These are phyloP conservation scores for Macropodus opercularis DNA, from an alignment of 2,797 vertebrate genomes.

Conservation along the genomic window DNA sequence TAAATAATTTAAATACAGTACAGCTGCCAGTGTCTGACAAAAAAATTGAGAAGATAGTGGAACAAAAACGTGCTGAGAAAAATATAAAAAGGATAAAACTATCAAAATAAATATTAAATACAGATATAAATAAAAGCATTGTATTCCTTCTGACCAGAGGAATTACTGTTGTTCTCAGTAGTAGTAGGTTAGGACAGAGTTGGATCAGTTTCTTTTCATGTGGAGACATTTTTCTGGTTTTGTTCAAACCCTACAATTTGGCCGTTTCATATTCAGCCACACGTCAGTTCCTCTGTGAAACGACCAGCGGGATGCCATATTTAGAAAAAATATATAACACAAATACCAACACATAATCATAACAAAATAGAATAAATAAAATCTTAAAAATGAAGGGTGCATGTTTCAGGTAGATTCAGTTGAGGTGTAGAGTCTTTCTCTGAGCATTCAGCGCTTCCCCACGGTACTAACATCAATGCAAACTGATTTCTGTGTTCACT, in stretches of 20 bases:
- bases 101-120: conserved; percentile 90
- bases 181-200: conserved; percentile 40
- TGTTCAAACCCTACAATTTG: conserved; percentile 21
- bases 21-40: conserved; percentile 71
- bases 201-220: conserved; percentile 20
- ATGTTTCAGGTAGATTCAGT: conserved; percentile 76
- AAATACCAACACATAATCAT: conserved; percentile 51
- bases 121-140: conserved; percentile 83
- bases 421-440: conserved; percentile 64
- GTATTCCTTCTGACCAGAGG: conserved; percentile 55
- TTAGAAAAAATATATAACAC: conserved; percentile 37
- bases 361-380: conserved; percentile 69
- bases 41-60: conserved; percentile 64
- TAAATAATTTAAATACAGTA: conserved; percentile 86
- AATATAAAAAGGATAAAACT: conserved; percentile 68
- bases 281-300: conserved; percentile 29
- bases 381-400: conserved; percentile 44
- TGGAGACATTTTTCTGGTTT: conserved; percentile 17
- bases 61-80: conserved; percentile 72
- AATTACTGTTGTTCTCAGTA: conserved; percentile 57
- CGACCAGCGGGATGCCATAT: conserved; percentile 27
- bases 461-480: conserved; percentile 51
- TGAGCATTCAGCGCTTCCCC: conserved; percentile 54
- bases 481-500: conserved; percentile 38
- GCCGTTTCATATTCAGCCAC: conserved; percentile 28